Evolutionary conservation across 2,797 vertebrate species (phyloP).

Genomic region (Gymnocypris eckloni): DNA sequence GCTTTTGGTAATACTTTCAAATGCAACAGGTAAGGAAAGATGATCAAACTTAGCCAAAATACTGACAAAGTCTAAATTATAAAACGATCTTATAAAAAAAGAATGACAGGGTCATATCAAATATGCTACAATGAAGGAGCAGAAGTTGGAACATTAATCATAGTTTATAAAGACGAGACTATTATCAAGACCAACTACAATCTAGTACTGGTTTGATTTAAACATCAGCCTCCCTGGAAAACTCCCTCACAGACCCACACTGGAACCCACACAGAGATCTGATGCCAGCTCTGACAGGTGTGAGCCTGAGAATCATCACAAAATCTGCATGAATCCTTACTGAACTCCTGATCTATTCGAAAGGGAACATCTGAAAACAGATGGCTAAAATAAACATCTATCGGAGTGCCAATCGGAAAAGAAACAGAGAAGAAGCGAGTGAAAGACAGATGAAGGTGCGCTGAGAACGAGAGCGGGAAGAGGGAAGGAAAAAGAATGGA

Average conservation of each 20-base stretch:
- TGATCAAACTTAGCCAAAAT: neutral
- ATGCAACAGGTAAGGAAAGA: slow-evolving; percentile 14
- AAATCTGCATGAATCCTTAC: slow-evolving; percentile 33
- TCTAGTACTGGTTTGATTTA: slow-evolving; percentile 30
- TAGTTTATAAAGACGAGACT: neutral
- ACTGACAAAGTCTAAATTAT: slow-evolving; percentile 11
- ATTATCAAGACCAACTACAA: slow-evolving; percentile 18
- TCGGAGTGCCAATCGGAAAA: slow-evolving; percentile 16
- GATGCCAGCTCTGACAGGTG: slow-evolving; percentile 40
- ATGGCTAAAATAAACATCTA: slow-evolving; percentile 41
- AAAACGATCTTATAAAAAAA: neutral
- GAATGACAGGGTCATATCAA: neutral
- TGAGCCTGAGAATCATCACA: slow-evolving; percentile 43
- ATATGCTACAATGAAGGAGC: neutral
- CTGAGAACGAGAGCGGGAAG: neutral
- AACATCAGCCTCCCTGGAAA: slow-evolving; percentile 24
- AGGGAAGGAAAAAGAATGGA: slow-evolving; percentile 17
- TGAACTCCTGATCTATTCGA: slow-evolving; percentile 32
- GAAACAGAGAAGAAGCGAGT: slow-evolving; percentile 19
- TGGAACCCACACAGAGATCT: slow-evolving; percentile 29
- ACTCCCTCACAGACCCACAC: slow-evolving; percentile 14
- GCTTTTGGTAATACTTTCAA: neutral
- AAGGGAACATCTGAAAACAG: slow-evolving; percentile 33
- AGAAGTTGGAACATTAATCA: neutral
- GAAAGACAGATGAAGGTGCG: slow-evolving; percentile 28